Evolutionary conservation across 2,888 invertebrate species (phyloP).

Genomic region (Branchipolynoe longqiensis): DNA sequence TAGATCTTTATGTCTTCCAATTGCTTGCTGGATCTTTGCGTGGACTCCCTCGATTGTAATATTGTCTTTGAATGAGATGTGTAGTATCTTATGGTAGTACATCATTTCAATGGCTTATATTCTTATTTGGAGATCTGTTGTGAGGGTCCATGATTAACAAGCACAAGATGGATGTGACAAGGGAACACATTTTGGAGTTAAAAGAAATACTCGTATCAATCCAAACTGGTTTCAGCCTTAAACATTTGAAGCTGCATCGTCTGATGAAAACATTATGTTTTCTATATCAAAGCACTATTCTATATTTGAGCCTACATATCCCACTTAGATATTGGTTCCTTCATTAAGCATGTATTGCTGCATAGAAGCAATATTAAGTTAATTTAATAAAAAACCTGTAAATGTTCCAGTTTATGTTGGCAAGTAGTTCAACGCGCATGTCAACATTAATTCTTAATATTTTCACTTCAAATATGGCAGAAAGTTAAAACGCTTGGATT

Average conservation of each 20-base stretch:
- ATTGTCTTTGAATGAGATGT: no score
- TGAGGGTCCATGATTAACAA: not conserved
- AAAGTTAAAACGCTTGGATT: not conserved
- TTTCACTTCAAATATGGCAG: not conserved
- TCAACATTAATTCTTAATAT: no score
- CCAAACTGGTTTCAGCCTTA: no score
- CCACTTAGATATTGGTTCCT: no score
- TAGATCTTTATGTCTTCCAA: not conserved
- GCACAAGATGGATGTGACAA: not conserved
- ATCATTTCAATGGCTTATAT: not conserved
- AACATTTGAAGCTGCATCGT: no score
- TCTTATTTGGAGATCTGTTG: not conserved
- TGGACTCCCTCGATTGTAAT: no score
- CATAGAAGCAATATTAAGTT: no score
- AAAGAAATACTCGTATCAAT: not conserved
- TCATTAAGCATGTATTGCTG: no score
- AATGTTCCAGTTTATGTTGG: not conserved
- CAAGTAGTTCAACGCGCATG: not conserved
- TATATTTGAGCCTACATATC: not conserved
- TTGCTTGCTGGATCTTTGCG: not conserved
- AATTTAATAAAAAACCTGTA: not conserved
- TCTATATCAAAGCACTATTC: not conserved
- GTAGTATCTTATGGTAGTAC: no score
- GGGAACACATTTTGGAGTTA: not conserved
- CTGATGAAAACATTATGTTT: no score